Percentiles rank a stretch among this genome's conserved stretches.
These are phyloP conservation scores for Dorcus parallelipipedus DNA, from an alignment of 2,888 invertebrate genomes.

Conservation along the genomic window DNA sequence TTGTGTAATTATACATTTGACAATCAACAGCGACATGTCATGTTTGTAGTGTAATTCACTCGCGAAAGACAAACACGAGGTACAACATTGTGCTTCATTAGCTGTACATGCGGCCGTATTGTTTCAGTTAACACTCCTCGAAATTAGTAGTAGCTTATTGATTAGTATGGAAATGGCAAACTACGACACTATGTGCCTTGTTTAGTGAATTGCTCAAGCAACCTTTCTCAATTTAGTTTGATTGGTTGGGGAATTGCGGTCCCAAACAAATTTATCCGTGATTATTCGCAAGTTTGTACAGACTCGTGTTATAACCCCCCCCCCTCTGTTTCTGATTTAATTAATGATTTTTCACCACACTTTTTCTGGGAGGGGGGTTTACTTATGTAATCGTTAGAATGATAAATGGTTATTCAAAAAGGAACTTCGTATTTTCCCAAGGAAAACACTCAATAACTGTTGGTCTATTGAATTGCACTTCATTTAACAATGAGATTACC, in stretches of 20 bases:
- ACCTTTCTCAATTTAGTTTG: background rate
- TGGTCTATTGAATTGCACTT: too few species aligned
- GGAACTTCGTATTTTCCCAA: too few species aligned
- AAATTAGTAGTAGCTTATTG: slow-evolving; percentile 24
- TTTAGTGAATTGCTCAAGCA: background rate
- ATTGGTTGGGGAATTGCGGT: background rate
- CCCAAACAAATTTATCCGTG: too few species aligned
- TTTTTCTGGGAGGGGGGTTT: too few species aligned
- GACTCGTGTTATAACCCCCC: too few species aligned
- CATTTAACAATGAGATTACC: too few species aligned
- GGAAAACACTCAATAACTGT: too few species aligned
- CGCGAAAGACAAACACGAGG: background rate
- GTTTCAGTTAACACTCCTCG: slow-evolving; percentile 13
- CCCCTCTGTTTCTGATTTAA: too few species aligned
- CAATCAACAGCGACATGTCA: background rate
- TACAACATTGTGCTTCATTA: slow-evolving; percentile 16
- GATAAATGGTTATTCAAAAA: too few species aligned
- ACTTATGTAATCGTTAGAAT: too few species aligned
- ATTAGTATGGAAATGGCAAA: slow-evolving; percentile 10
- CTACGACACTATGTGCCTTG: background rate
- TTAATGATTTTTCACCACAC: too few species aligned
- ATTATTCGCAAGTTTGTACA: too few species aligned
- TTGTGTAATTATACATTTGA: background rate
- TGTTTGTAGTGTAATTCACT: background rate
- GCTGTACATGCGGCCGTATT: slow-evolving; percentile 15